phyloP scores from a whole-genome alignment of 2,797 vertebrate genomes.

The Delichon dasypus region DNA sequence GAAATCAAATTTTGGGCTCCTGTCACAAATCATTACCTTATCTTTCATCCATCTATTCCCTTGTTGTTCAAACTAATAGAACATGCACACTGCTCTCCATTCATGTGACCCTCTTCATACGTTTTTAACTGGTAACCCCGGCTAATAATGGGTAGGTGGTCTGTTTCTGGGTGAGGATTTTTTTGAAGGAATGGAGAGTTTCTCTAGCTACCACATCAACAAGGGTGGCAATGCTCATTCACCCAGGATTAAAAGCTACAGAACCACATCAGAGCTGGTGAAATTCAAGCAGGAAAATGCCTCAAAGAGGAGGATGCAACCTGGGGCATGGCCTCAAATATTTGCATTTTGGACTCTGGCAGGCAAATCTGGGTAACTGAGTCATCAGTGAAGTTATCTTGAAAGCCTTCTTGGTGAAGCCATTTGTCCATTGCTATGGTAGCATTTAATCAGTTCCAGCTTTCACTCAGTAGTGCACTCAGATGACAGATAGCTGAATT shows the following conservation, averaged over 20 bases:
- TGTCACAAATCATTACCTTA: conserved; percentile 82
- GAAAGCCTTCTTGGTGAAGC: background rate
- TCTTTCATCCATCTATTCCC: conserved; percentile 76
- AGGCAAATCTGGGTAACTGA: background rate
- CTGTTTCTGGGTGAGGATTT: conserved; percentile 53
- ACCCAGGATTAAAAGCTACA: background rate
- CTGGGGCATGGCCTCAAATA: background rate
- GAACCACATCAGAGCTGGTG: background rate
- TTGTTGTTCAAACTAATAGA: conserved; percentile 75
- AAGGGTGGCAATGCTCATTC: background rate
- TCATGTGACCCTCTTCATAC: conserved; percentile 68
- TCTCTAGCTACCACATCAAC: conserved; percentile 46
- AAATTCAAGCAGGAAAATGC: background rate
- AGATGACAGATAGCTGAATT: background rate
- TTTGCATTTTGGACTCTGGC: background rate
- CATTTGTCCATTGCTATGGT: background rate
- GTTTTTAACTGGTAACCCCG: conserved; percentile 70
- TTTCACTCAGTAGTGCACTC: background rate
- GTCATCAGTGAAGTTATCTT: background rate
- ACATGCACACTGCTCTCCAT: conserved; percentile 69
- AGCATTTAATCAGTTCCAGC: background rate
- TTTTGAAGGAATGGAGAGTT: conserved; percentile 20
- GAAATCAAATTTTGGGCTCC: conserved; percentile 79
- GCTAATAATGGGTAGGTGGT: conserved; percentile 60
- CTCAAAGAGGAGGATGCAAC: background rate